phyloP scores from a whole-genome alignment of 2,888 invertebrate species.

The Myopa testacea region DNA sequence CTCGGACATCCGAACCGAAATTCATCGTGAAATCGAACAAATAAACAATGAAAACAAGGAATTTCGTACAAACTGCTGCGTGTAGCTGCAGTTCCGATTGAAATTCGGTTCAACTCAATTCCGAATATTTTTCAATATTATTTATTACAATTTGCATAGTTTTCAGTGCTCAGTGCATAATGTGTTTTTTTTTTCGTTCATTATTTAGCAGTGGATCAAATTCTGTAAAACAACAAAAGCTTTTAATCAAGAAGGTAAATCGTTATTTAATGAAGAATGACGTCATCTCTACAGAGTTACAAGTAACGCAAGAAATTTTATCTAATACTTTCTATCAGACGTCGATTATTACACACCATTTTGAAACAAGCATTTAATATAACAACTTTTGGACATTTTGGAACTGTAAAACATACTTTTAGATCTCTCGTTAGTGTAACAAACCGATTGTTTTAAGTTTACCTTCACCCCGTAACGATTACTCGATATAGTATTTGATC shows the following conservation, averaged over 20 bases:
- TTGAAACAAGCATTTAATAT: no score
- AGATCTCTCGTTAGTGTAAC: neutral
- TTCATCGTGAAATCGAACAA: neutral
- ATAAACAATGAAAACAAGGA: constrained; percentile 12
- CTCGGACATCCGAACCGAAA: neutral
- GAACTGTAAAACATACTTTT: no score
- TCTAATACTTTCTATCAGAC: no score
- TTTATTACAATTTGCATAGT: constrained; percentile 64
- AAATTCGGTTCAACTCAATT: constrained; percentile 7
- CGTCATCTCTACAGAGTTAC: no score
- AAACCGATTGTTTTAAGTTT: neutral
- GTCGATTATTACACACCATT: no score
- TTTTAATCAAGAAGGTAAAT: no score
- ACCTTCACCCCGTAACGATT: neutral
- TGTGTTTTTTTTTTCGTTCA: neutral
- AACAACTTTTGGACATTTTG: no score
- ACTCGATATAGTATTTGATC: neutral
- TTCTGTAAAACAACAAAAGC: neutral
- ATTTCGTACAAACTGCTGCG: constrained; percentile 40
- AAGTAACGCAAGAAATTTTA: no score
- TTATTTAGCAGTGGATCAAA: constrained; percentile 30
- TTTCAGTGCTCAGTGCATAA: constrained; percentile 16
- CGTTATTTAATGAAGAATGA: no score
- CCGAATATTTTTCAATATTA: constrained; percentile 14
- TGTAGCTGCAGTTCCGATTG: constrained; percentile 5